Conservation (phyloP, 2,113 vertebrate genomes). For the Empidonax alnorum region DNA sequence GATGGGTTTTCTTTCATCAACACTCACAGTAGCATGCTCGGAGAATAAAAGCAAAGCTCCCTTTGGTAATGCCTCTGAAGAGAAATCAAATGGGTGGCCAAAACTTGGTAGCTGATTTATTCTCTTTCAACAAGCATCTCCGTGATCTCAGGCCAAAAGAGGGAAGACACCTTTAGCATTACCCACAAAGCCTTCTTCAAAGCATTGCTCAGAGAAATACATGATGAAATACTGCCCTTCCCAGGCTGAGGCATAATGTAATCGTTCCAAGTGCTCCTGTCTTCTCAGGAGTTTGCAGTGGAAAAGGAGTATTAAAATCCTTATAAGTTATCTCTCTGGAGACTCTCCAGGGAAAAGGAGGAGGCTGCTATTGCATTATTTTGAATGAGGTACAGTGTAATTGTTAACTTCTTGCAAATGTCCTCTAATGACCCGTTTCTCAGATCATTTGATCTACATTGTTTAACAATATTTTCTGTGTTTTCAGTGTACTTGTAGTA, state of each 20-base stretch:
- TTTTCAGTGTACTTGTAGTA: not conserved
- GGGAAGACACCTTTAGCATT: constrained; percentile 29
- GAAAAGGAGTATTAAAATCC: constrained; percentile 16
- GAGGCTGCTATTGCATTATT: not conserved
- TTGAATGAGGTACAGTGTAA: constrained; percentile 12
- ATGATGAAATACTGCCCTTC: constrained; percentile 51
- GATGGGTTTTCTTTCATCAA: not conserved
- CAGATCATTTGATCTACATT: not conserved
- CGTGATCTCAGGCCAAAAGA: not conserved
- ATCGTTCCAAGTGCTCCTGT: not conserved
- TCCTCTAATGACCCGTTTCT: not conserved
- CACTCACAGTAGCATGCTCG: not conserved
- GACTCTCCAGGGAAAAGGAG: not conserved
- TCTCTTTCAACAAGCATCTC: not conserved
- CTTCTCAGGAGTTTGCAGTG: constrained; percentile 10
- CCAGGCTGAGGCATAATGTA: constrained; percentile 19
- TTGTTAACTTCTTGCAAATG: constrained; percentile 19
- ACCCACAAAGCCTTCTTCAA: constrained; percentile 35
- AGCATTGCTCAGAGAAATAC: constrained; percentile 18
- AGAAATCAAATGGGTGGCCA: not conserved
- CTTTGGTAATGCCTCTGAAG: not conserved
- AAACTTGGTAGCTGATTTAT: not conserved
- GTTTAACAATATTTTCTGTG: not conserved
- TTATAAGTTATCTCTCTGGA: constrained; percentile 11
- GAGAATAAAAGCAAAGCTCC: not conserved